Conservation (phyloP, 2,888 invertebrate genomes). For the Prosapia bicincta region DNA sequence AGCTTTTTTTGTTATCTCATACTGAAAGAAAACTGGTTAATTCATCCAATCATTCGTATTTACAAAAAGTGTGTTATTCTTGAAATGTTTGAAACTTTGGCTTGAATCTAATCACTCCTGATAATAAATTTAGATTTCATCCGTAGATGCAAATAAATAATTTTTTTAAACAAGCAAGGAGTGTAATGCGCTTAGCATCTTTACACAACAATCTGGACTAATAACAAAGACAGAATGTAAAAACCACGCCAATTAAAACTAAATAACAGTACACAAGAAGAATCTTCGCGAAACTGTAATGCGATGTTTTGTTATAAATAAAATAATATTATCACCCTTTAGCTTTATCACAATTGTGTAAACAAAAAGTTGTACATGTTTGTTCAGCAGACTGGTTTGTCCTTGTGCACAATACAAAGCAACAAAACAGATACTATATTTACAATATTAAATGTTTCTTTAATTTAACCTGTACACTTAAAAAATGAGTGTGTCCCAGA, state of each 20-base stretch:
- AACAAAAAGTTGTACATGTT: background rate
- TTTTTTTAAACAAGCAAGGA: background rate
- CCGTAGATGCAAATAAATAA: too few relatives aligned
- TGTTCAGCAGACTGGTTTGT: background rate
- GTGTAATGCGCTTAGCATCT: background rate
- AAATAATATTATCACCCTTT: constrained; percentile 32
- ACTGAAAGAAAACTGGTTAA: too few relatives aligned
- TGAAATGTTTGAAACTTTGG: too few relatives aligned
- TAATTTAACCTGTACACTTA: background rate
- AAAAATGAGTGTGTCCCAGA: background rate
- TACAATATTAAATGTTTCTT: background rate
- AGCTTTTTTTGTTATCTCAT: too few relatives aligned
- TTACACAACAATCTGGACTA: background rate
- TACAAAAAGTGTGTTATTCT: too few relatives aligned
- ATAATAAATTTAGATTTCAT: too few relatives aligned
- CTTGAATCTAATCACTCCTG: too few relatives aligned
- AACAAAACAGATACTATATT: background rate
- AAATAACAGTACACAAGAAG: background rate
- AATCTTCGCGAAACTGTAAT: background rate
- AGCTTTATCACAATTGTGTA: constrained; percentile 35
- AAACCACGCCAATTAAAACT: background rate
- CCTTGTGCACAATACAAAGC: background rate
- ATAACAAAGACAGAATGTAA: background rate
- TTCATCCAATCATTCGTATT: too few relatives aligned
- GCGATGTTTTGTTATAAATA: background rate